Evolutionary conservation across 1,140 invertebrate species (phyloP), one percentile per base, ranked within the genome.

Genomic region (Penaeus chinensis): DNA sequence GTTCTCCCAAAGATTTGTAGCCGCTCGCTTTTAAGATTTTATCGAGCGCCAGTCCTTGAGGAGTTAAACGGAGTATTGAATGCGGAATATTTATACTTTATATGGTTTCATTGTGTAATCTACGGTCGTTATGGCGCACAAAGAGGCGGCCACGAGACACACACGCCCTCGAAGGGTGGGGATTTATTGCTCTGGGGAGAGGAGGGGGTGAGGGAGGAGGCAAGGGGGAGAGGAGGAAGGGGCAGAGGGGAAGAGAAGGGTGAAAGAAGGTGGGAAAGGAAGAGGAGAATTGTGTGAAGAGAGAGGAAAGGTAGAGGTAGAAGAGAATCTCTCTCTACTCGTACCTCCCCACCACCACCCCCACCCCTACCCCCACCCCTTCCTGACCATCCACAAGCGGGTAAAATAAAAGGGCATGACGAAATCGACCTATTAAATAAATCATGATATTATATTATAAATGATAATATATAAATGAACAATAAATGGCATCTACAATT

Each of bases 1-100:
- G 54, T 54, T 54, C 16, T 16, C 16, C 10, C 11, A 54, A 85
- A 85, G 83, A 85, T 85, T 78, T 85, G 83, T 85, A 65, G 76
- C 84, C 18, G 74, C 18, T 24, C 84, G 32, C 63, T 62, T 78
- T 80, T 65, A 78, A 13, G 84, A 79, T 80, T 79, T 80, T 27
- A 85, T 85, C 76, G 84, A 85, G 8, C 84, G 42, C 22, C 54
- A 54, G n/a, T 5, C 77, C 62, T 19, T 60, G 42, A 85, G 54
- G 76, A 66, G 63, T 85, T 27, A 85, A 80, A 47, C 60, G 10
- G 32, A n/a, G 61, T 32, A 85, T 85, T 85, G 84, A 85, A 77
- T 79, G 32, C 69, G 20, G 76, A 85, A 85, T 80, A 80, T 80
- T 85, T 85, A 80, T 85, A 80, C 66, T 80, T 80, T n/a, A 54